Base-by-base conservation (phyloP, 2,113 vertebrate genomes). In the Machaerirhynchus nigripectus region DNA sequence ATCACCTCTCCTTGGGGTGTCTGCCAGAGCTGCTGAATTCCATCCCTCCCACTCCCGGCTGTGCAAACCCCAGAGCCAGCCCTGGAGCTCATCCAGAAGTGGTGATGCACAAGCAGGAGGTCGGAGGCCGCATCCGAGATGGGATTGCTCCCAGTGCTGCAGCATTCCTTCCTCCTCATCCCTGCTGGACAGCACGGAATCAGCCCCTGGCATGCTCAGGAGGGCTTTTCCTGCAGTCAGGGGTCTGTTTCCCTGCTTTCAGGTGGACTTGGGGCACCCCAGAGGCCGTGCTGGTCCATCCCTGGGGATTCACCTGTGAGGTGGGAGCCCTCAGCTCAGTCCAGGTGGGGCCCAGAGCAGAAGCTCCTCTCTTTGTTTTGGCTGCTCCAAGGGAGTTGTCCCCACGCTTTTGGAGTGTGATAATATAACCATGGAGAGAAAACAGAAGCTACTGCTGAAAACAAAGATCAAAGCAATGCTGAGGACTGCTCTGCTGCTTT, bases 381-480 rank as follows among this genome's bases (percentile, higher is more conserved):
- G 69, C 84, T 89, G 74, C 65, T 59, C 33, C 40, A 23, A 42
- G 60, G 14, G 44, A 55, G 26, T 12, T 59, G 26, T 85, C 70
- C 61, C 40, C 6, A 1, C 60, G 74, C 21, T 84, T 87, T 11
- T 64, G 67, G 57, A 73, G 44, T 44, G 90, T 47, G 56, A 19
- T 39, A 35, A 85, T 20, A 70, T 2, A 89, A 56, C 21, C 13
- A 0, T 4, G 47, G n/a, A 75, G 57, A 39, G 42, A 52, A 87
- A 84, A 22, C 10, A 94, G 75, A 91, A 91, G 52, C 40, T 52
- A 1, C 49, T 69, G 11, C n/a, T 79, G 87, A 10, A 94, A 90
- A 83, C 61, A 91, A 61, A 91, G 70, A 91, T 94, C 11, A 94
- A 96, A 96, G 87, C 81, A 57, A 7, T 13, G n/a, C 52, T 77